Evolutionary conservation across 2,888 invertebrate species (phyloP).

Genomic region (Pseudolycoriella hygida): DNA sequence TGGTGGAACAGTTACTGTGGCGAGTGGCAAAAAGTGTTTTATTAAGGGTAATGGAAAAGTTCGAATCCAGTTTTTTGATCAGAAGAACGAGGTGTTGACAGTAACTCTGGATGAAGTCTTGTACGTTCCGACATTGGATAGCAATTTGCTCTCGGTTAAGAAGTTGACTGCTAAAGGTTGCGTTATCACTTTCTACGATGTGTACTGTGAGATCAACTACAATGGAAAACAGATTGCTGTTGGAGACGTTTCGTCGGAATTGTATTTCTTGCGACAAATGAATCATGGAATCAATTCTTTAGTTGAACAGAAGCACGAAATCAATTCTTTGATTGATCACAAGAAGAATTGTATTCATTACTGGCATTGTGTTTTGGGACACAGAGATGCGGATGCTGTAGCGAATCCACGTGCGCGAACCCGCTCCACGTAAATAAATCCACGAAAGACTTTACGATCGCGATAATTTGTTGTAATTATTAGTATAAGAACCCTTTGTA

Average conservation of each 20-base stretch:
- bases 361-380: constrained; percentile 13
- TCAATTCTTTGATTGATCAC: constrained; percentile 5
- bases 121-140: constrained; percentile 6
- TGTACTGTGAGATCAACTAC: constrained; percentile 4
- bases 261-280: constrained; percentile 6
- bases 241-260: neutral
- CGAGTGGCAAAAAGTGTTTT: constrained; percentile 9
- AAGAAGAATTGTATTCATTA: constrained; percentile 10
- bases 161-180: constrained; percentile 5
- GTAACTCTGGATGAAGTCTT: constrained; percentile 5
- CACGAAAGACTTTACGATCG: too few species aligned
- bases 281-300: neutral
- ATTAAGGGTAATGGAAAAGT: constrained; percentile 10
- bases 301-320: neutral
- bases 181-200: constrained; percentile 1
- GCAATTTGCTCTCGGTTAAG: constrained; percentile 7
- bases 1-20: constrained; percentile 8
- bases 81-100: neutral
- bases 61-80: constrained; percentile 7
- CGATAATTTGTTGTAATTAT: too few species aligned
- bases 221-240: constrained; percentile 3
- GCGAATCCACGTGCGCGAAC: too few species aligned
- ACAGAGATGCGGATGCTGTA: constrained; percentile 10
- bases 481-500: too few species aligned
- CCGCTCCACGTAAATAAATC: too few species aligned